Conservation (phyloP, 2,888 invertebrate genomes). For the Diarsia brunnea region DNA sequence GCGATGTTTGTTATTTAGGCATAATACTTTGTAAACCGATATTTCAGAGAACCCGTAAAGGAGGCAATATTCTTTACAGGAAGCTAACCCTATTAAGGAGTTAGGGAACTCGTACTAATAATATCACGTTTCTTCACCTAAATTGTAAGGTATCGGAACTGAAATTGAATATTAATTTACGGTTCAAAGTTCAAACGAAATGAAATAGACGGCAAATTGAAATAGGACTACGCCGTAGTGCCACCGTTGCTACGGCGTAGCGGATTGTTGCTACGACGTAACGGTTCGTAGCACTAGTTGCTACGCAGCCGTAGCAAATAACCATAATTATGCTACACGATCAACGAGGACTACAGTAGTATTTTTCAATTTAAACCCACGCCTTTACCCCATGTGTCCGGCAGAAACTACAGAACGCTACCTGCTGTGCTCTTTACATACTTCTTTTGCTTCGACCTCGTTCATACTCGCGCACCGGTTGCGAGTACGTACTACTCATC, state of each 20-base stretch:
- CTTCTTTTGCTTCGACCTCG: not conserved
- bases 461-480: not conserved
- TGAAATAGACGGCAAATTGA: slow-evolving; percentile 9
- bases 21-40: slow-evolving; percentile 7
- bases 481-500: not conserved
- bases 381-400: not conserved
- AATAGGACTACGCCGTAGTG: slow-evolving; percentile 10
- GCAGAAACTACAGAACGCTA: not conserved
- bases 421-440: not conserved
- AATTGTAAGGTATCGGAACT: slow-evolving; percentile 18
- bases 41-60: slow-evolving; percentile 4
- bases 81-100: slow-evolving; percentile 19
- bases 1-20: not conserved
- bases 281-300: slow-evolving; percentile 1
- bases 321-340: not conserved
- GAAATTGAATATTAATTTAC: slow-evolving; percentile 33
- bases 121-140: slow-evolving; percentile 41
- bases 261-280: slow-evolving; percentile 54
- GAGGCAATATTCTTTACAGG: slow-evolving; percentile 6
- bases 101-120: slow-evolving; percentile 20
- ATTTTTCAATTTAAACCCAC: not conserved
- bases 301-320: slow-evolving; percentile 30
- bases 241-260: slow-evolving; percentile 52
- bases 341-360: not conserved
- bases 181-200: slow-evolving; percentile 28